phyloP scores from a whole-genome alignment of 2,888 invertebrate genomes.

The Pteria penguin region DNA sequence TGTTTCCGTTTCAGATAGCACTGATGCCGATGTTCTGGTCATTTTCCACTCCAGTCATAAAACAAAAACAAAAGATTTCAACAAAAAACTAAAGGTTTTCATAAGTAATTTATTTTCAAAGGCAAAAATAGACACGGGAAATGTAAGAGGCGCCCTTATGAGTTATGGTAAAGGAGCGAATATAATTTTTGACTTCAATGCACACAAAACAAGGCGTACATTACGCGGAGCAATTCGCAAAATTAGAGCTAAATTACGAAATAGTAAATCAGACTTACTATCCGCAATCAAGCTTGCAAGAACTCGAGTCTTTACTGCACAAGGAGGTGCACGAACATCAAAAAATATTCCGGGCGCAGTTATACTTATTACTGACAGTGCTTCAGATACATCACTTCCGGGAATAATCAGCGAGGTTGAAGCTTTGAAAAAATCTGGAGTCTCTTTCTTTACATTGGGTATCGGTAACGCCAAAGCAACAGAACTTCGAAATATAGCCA shows the following conservation, averaged over 20 bases:
- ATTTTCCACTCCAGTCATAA: conserved; percentile 57
- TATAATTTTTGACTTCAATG: conserved; percentile 55
- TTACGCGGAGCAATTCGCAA: conserved; percentile 27
- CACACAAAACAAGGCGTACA: conserved; percentile 37
- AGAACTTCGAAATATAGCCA: conserved; percentile 58
- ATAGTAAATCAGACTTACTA: conserved; percentile 34
- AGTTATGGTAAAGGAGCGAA: conserved; percentile 73
- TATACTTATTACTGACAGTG: conserved; percentile 36
- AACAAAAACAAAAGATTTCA: conserved; percentile 51
- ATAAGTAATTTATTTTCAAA: conserved; percentile 49
- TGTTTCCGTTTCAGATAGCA: conserved; percentile 37
- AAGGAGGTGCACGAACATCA: conserved; percentile 18
- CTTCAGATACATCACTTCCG: conserved; percentile 1
- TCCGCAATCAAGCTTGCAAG: conserved; percentile 14
- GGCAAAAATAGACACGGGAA: conserved; percentile 56
- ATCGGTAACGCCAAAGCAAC: conserved; percentile 42
- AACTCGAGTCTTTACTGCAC: conserved; percentile 21
- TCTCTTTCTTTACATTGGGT: conserved; percentile 35
- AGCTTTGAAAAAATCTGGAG: conserved; percentile 20
- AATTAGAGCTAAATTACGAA: conserved; percentile 26
- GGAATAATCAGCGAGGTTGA: conserved; percentile 11
- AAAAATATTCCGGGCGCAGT: conserved; percentile 31
- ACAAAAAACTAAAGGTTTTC: conserved; percentile 51
- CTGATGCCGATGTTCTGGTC: conserved; percentile 60
- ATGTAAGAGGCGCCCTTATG: conserved; percentile 69